A percentile compares a stretch with the other conserved stretches of the same genome.
Conservation (phyloP, 1,140 invertebrate species). For the Cataglyphis hispanica region DNA sequence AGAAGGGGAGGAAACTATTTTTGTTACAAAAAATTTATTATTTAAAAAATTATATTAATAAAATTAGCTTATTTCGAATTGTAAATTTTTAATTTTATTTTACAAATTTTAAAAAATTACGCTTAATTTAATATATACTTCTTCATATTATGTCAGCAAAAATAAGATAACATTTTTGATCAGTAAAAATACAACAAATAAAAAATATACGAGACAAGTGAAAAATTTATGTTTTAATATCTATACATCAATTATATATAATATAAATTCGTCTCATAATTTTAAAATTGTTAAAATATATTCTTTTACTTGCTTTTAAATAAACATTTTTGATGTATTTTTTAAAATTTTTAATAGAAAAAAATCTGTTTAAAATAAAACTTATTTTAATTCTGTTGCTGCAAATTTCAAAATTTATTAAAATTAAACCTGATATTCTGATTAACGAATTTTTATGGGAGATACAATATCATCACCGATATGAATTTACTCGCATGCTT, state of each 20-base stretch:
- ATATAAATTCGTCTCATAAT: background rate
- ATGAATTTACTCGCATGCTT: background rate
- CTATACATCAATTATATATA: background rate
- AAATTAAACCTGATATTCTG: background rate
- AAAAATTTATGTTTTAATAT: background rate
- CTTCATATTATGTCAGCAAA: background rate
- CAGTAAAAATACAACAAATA: background rate
- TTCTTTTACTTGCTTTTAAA: background rate
- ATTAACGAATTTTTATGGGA: background rate
- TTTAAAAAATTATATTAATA: no score
- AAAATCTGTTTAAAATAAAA: background rate
- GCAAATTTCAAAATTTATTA: background rate
- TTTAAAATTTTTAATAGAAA: constrained; percentile 1
- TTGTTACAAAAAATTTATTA: background rate
- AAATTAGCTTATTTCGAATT: background rate
- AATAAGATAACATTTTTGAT: background rate
- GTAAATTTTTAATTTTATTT: background rate
- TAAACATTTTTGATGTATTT: background rate
- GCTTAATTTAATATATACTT: background rate
- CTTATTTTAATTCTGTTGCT: constrained; percentile 5
- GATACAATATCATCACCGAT: background rate
- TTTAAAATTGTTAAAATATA: background rate
- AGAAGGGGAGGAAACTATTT: background rate
- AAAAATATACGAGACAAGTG: background rate
- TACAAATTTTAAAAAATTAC: background rate